A percentile compares a stretch with the other conserved stretches of the same genome.
Evolutionary conservation across 2,113 vertebrate genomes (phyloP).

Genomic region (Bubalus kerabau): DNA sequence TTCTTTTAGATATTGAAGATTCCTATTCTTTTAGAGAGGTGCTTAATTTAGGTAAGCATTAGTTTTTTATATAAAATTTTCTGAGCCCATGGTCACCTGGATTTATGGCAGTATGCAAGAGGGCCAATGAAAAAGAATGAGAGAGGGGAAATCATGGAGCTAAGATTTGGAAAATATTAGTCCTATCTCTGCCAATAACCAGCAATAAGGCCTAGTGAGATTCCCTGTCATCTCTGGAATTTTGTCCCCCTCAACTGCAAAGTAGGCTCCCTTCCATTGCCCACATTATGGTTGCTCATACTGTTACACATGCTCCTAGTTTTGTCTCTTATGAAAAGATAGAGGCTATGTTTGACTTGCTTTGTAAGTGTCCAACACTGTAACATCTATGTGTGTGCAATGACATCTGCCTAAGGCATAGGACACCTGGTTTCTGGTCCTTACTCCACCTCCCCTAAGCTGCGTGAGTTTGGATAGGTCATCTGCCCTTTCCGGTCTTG

Average conservation of each 20-base stretch:
- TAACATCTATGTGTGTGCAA: neutral
- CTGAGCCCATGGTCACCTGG: neutral
- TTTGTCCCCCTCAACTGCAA: neutral
- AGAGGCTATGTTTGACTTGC: neutral
- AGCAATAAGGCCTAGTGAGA: neutral
- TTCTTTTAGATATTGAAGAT: slow-evolving; percentile 24
- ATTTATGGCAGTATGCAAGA: neutral
- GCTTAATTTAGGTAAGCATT: neutral
- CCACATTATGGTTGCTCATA: neutral
- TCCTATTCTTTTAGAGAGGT: neutral
- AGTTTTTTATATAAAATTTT: neutral
- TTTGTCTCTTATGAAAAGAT: neutral
- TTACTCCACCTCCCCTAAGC: neutral
- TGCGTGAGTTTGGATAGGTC: neutral
- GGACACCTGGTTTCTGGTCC: neutral
- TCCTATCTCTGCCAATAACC: neutral
- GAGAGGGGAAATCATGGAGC: neutral
- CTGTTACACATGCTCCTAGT: neutral
- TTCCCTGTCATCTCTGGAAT: neutral
- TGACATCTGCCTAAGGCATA: neutral
- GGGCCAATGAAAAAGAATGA: neutral
- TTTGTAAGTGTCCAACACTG: neutral
- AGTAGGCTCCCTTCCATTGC: neutral
- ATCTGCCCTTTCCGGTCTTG: neutral
- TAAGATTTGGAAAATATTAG: neutral